phyloP scores from a whole-genome alignment of 1,140 invertebrate genomes.

The Dysdera silvatica region DNA sequence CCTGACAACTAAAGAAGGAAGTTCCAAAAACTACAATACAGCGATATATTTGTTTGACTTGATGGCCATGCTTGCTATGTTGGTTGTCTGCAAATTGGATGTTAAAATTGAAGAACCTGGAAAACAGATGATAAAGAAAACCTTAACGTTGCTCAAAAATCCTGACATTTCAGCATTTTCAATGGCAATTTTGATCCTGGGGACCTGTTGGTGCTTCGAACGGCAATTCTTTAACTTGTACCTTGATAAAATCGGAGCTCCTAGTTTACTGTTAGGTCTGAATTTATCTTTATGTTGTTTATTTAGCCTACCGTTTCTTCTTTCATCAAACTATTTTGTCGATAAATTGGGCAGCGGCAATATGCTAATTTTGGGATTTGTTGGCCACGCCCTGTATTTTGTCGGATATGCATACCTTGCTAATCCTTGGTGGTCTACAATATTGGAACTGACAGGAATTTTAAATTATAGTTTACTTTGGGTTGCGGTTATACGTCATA shows the following conservation, averaged over 20 bases:
- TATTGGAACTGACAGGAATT: not conserved
- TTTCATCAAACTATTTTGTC: conserved; percentile 2
- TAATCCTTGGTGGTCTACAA: not conserved
- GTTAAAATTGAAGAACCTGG: not conserved
- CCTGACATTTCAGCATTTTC: not conserved
- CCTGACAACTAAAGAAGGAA: not conserved
- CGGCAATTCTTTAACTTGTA: conserved; percentile 2
- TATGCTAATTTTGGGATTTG: conserved; percentile 5
- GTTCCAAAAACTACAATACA: not conserved
- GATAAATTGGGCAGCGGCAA: not conserved
- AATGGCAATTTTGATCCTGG: not conserved
- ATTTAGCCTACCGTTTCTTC: conserved; percentile 13
- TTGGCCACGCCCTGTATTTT: not conserved
- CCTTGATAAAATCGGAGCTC: not conserved
- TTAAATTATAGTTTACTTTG: conserved; percentile 7
- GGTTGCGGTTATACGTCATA: conserved; percentile 4
- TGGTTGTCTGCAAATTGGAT: not conserved
- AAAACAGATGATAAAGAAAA: conserved; percentile 14
- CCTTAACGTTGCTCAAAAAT: conserved; percentile 4
- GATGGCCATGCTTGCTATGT: not conserved
- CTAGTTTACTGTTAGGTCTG: not conserved
- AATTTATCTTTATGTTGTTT: not conserved
- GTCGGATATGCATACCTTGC: conserved; percentile 7
- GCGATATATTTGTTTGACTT: not conserved
- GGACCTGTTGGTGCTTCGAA: conserved; percentile 3